phyloP scores from a whole-genome alignment of 2,797 vertebrate species.

The Sebastes iracundus region DNA sequence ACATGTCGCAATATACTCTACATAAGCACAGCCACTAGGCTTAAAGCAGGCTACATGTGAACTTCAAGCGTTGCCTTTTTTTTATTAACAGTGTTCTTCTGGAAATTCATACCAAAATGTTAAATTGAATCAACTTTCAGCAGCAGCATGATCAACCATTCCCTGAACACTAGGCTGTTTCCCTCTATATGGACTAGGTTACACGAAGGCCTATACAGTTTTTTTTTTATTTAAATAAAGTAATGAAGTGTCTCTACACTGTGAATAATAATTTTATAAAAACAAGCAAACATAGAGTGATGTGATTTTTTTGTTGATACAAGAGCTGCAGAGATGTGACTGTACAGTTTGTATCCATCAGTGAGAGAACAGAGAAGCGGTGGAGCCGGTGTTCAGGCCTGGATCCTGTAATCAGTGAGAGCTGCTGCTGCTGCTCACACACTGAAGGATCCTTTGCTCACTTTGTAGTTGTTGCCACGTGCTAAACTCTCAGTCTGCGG shows the following conservation, averaged over 20 bases:
- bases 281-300: neutral
- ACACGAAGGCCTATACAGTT: too few species aligned
- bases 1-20: neutral
- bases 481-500: neutral
- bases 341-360: conserved; percentile 9
- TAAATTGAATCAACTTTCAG: neutral
- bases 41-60: neutral
- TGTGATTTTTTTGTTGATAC: neutral
- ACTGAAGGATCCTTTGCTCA: conserved; percentile 15
- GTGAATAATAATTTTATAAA: neutral
- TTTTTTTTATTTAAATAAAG: neutral
- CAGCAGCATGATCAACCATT: neutral
- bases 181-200: neutral
- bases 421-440: conserved; percentile 34
- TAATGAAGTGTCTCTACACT: neutral
- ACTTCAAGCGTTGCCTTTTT: neutral
- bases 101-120: neutral
- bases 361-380: neutral
- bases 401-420: conserved; percentile 42
- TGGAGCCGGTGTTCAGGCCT: conserved; percentile 11
- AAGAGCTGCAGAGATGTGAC: neutral
- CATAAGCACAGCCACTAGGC: neutral
- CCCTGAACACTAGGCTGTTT: neutral
- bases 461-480: conserved; percentile 33
- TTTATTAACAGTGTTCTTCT: neutral